These are phyloP conservation scores for Globodera rostochiensis DNA, from an alignment of 1,140 invertebrate genomes.

Conservation along the genomic window DNA sequence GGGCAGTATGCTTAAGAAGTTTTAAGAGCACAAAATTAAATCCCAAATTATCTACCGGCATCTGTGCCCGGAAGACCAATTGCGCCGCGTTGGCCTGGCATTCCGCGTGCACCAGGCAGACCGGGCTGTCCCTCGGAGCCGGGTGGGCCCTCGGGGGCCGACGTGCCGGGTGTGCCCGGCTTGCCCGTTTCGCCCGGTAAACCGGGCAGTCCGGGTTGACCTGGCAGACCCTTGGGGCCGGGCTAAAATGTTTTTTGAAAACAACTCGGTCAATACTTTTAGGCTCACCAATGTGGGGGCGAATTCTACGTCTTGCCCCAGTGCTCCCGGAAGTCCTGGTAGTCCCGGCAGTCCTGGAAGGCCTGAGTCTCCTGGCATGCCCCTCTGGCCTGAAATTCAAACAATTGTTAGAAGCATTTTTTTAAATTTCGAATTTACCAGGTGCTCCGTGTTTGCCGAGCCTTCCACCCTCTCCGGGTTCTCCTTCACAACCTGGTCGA, in stretches of 20 bases:
- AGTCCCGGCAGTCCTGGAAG: slow-evolving; percentile 20
- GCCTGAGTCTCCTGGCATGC: slow-evolving; percentile 2
- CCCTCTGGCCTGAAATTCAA: not conserved
- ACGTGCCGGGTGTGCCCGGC: slow-evolving; percentile 29
- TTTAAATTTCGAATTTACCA: not conserved
- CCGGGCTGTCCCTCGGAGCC: slow-evolving; percentile 36
- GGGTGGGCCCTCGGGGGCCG: slow-evolving; percentile 40
- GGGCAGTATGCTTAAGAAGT: slow-evolving; percentile 37
- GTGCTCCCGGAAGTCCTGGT: slow-evolving; percentile 27
- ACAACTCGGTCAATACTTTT: not conserved
- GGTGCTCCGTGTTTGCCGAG: slow-evolving; percentile 22
- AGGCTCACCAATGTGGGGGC: not conserved
- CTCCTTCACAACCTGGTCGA: slow-evolving; percentile 30
- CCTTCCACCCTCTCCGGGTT: slow-evolving; percentile 28
- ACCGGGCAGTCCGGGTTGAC: slow-evolving; percentile 35
- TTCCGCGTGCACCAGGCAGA: slow-evolving; percentile 28
- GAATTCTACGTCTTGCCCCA: slow-evolving; percentile 12
- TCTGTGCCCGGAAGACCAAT: slow-evolving; percentile 37
- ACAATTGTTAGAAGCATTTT: not conserved
- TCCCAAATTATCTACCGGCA: slow-evolving; percentile 21
- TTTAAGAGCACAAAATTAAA: not conserved
- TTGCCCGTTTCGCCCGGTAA: slow-evolving; percentile 29
- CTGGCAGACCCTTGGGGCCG: slow-evolving; percentile 24
- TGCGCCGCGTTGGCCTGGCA: slow-evolving; percentile 20
- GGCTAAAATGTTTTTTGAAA: not conserved